These are phyloP conservation scores for Sinocyclocheilus anshuiensis DNA, from an alignment of 2,113 vertebrate species.

Conservation along the genomic window DNA sequence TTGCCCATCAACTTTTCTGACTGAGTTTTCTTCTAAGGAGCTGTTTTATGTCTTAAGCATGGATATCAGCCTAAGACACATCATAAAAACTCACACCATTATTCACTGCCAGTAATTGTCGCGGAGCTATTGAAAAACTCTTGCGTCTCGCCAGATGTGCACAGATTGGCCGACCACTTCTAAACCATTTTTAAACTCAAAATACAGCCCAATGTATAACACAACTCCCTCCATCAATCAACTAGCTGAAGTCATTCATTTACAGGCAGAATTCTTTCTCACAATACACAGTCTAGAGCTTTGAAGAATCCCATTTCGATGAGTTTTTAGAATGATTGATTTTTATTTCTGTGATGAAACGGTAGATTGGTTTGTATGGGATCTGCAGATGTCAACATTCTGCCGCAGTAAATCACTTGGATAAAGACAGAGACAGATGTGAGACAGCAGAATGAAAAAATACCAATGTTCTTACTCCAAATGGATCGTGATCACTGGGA, in stretches of 20 bases:
- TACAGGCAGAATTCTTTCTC: background rate
- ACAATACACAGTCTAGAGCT: background rate
- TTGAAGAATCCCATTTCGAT: constrained; percentile 9
- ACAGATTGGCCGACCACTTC: background rate
- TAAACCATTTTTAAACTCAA: background rate
- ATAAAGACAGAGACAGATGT: constrained; percentile 20
- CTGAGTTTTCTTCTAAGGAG: background rate
- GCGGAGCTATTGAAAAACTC: constrained; percentile 27
- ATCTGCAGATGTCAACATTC: constrained; percentile 17
- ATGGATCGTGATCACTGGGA: background rate
- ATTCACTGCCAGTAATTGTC: constrained; percentile 40
- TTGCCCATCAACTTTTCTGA: constrained; percentile 13
- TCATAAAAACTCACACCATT: constrained; percentile 38
- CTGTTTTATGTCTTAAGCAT: constrained; percentile 31
- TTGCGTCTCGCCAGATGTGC: background rate
- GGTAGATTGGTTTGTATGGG: background rate
- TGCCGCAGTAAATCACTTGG: background rate
- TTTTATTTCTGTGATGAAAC: constrained; percentile 26
- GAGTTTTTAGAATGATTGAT: background rate
- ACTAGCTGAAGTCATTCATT: constrained; percentile 18
- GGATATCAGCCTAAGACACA: constrained; percentile 38
- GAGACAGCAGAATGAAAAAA: background rate
- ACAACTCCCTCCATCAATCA: constrained; percentile 24
- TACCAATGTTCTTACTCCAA: background rate
- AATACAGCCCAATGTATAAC: constrained; percentile 17